A percentile compares a stretch with the other conserved stretches of the same genome.
These are phyloP conservation scores for Gymnoscopelus braueri DNA, from an alignment of 2,797 vertebrate genomes.

Conservation along the genomic window DNA sequence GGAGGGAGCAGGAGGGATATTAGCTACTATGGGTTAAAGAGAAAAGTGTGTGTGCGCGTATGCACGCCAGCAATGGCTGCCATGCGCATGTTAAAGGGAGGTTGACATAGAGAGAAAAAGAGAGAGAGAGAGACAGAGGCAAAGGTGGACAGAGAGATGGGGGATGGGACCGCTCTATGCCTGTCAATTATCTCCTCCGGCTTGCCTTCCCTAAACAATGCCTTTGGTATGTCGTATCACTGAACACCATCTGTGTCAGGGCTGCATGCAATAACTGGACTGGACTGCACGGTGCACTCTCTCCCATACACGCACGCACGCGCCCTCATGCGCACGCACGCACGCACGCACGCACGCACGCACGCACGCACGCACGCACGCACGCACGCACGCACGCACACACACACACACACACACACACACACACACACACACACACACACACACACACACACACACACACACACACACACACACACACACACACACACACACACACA, in stretches of 20 bases:
- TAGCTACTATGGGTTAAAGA: constrained; percentile 36
- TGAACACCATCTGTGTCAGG: constrained; percentile 86
- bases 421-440: constrained; percentile 39
- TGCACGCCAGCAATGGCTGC: constrained; percentile 26
- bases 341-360: constrained; percentile 36
- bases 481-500: constrained; percentile 27
- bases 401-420: constrained; percentile 24
- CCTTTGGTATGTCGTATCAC: constrained; percentile 87
- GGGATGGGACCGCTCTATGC: constrained; percentile 70
- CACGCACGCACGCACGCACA: constrained; percentile 40
- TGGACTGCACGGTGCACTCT: constrained; percentile 72
- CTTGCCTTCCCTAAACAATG: constrained; percentile 85
- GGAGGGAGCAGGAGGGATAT: constrained; percentile 24
- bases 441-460: constrained; percentile 29
- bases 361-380: constrained; percentile 29
- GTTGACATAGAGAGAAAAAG: constrained; percentile 64
- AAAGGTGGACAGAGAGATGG: constrained; percentile 52
- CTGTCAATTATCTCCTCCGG: constrained; percentile 86
- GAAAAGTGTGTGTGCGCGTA: constrained; percentile 35
- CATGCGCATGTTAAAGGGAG: constrained; percentile 58
- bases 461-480: constrained; percentile 22
- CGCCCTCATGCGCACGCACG: constrained; percentile 18
- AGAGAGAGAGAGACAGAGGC: constrained; percentile 58
- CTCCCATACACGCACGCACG: constrained; percentile 5
- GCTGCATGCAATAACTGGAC: constrained; percentile 86